Base-by-base conservation (phyloP, 2,888 invertebrate genomes). In the Eupithecia abbreviata region DNA sequence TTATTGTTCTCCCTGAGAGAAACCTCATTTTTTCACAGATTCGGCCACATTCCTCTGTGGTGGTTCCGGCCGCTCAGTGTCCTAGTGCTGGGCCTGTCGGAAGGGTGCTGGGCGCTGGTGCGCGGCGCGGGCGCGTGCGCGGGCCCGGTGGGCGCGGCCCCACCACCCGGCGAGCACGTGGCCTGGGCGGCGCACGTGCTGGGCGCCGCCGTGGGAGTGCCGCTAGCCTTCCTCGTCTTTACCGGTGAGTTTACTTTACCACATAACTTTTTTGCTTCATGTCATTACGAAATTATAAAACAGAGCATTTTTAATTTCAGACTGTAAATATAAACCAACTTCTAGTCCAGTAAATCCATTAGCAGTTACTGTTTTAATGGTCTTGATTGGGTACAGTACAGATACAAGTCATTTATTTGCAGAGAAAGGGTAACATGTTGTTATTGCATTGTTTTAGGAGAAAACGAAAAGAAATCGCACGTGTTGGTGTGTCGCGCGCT, bases 171-270 rank as follows among this genome's bases (percentile, higher is more conserved):
- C 71, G 89, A 88, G 30, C 88, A 90, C 81, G 95, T 97, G 78
- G 97, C 97, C 65, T 96, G 97, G 96, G 96, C 96, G 0, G 97
- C 97, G 6, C 97, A 97, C 86, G 92, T 96, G 18, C 95, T 96
- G 7, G 97, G 97, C 5, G 97, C 97, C 4, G 87, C 96, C 1
- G 95, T 96, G 0, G 97, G 97, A 0, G 90, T 97, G 2, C 91
- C 97, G 7, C 85, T 97, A 4, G 97, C 96, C 7, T 95, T 97
- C 76, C 88, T 96, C 13, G 88, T 96, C 12, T 97, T 95, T 82
- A 92, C 88, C 71, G 94, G 93, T 95, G 74, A 82, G 86, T 41
- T 65, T 41, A 30, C 12, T 74, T 51, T 0, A 74, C 4, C 3
- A 13, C 18, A 45, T 6, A 45, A 15, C 30, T 15, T 13, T n/a